Evolutionary conservation across 2,113 vertebrate species (phyloP), one percentile per base, ranked within the genome.

Genomic region (Dinomys branickii): DNA sequence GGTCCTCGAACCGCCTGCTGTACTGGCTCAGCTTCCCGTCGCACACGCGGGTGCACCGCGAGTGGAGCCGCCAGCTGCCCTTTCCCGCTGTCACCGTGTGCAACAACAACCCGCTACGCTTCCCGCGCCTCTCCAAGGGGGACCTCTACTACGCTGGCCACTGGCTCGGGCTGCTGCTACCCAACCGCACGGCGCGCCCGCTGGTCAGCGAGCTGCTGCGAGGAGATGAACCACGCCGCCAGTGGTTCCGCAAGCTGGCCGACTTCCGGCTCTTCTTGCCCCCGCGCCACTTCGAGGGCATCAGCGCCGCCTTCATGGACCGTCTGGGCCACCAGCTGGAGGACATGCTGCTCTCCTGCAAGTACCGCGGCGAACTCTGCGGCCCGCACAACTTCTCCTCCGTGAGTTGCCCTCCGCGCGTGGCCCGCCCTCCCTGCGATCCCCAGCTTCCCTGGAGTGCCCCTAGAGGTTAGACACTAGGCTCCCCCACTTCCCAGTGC

Each of bases 331-430:
- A 99, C 98, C 99, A 99, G 97, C 98, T 99, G 91, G 99, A 99
- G 85, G 99, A 99, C 98, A 99, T 99, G 99, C 99, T 99, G 77
- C 99, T 99, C 54, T 99, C 99, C 69, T 99, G 99, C 99, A 99
- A 99, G 98, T 99, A 99, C 98, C 99, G 99, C 93, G 99, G 99
- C 91, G 99, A 99, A 97, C 98, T 98, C 73, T 99, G 99, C 89
- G 99, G 99, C 1, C 99, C 99, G 28, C 99, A 99, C 98, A 99
- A 99, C 99, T 99, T 99, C 99, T 99, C 99, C 63, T 99, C 99
- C 56, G 99, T 99, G 99, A 99, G 99, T 99, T 86, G 63, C 52
- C 95, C 78, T 73, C 9, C 56, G 88, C 85, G 71, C 71, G 28
- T 50, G 69, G 10, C 94, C 69, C 33, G 4, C 14, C 35, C 85